These are phyloP conservation scores for Rhagologus leucostigma DNA, from an alignment of 2,113 vertebrate species.

Conservation along the genomic window DNA sequence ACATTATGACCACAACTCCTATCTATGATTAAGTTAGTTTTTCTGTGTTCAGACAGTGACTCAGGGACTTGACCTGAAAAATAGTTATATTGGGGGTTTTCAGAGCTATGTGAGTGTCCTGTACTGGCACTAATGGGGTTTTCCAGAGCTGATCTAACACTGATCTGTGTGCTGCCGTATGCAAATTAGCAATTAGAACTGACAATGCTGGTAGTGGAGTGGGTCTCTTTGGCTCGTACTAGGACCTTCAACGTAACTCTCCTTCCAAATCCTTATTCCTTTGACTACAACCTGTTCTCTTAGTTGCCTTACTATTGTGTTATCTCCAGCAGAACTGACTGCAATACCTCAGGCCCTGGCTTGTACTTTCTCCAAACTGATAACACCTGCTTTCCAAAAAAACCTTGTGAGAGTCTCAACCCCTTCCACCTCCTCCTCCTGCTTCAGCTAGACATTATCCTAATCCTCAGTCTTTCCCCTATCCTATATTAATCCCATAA, in stretches of 20 bases:
- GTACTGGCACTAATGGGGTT: neutral
- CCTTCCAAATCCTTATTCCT: neutral
- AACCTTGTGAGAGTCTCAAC: neutral
- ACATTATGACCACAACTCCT: fast-evolving
- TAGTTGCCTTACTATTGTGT: neutral
- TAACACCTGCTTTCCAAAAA: neutral
- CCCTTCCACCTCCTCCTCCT: neutral
- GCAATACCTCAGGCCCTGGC: neutral
- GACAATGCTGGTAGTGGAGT: neutral
- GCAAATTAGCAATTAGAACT: neutral
- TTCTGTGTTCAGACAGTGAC: neutral
- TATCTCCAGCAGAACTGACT: neutral
- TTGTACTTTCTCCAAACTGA: neutral
- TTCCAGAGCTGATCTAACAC: neutral
- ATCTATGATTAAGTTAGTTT: neutral
- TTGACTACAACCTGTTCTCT: neutral
- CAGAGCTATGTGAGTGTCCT: neutral
- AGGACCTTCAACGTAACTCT: neutral
- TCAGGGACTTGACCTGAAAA: neutral
- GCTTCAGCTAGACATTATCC: neutral
- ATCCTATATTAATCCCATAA: slow-evolving; percentile 23
- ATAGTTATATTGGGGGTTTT: neutral
- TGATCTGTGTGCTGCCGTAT: neutral
- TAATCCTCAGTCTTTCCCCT: neutral
- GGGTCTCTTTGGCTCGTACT: neutral